These are phyloP conservation scores for Actenoides hombroni DNA, from an alignment of 2,113 vertebrate genomes.

Conservation along the genomic window DNA sequence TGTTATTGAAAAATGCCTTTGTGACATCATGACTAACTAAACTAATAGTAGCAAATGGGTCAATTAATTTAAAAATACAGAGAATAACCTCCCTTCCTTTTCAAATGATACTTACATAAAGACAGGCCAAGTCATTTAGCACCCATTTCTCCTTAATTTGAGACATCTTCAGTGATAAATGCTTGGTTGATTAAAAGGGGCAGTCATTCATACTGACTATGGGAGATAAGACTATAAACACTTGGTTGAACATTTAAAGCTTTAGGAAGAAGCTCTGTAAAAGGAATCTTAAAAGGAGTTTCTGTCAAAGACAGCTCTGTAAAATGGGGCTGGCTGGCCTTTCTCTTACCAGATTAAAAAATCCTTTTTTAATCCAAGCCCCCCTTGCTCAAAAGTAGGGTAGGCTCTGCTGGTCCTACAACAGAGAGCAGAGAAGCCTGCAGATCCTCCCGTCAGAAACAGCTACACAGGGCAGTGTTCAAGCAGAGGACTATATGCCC, in stretches of 20 bases:
- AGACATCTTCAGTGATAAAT: not conserved
- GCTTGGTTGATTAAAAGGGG: not conserved
- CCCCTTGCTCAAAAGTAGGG: not conserved
- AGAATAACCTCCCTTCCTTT: not conserved
- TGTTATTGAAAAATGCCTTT: conserved; percentile 34
- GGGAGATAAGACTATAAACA: conserved; percentile 6
- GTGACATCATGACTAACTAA: not conserved
- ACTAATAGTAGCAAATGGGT: not conserved
- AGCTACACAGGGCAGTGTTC: not conserved
- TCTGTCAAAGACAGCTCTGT: not conserved
- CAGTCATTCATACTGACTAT: conserved; percentile 1
- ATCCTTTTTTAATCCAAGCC: not conserved
- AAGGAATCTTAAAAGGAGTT: not conserved
- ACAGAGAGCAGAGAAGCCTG: not conserved
- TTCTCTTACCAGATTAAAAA: not conserved
- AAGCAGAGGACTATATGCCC: not conserved
- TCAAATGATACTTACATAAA: not conserved
- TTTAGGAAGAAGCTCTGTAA: not conserved
- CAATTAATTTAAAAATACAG: not conserved
- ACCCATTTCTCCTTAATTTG: not conserved
- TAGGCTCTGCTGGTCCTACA: not conserved
- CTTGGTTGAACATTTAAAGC: not conserved
- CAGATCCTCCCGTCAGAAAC: not conserved
- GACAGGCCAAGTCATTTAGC: conserved; percentile 5
- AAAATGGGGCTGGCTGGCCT: not conserved